Base-by-base conservation (phyloP, 2,113 vertebrate genomes). In the Rhadina sibilatrix region DNA sequence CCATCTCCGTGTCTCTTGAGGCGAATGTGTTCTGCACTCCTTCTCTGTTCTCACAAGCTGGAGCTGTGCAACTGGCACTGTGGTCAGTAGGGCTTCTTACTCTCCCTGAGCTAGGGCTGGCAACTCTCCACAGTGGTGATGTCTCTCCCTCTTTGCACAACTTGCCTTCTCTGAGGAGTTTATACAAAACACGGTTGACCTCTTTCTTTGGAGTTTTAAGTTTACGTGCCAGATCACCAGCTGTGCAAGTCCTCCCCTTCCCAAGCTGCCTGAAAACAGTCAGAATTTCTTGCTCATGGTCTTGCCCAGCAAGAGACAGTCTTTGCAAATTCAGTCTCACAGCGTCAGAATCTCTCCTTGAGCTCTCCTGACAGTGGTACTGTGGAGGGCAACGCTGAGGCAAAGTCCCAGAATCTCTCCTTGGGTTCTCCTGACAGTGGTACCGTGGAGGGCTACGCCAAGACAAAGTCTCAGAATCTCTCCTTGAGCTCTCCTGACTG, bases 161-260 rank as follows among this genome's bases (percentile, higher is more conserved):
- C 90, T 94, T 97, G 4, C 98, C 97, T 16, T 72, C 95, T 4
- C 5, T 69, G 13, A 93, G 91, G 30, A 99, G 98, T 16, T 95
- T 91, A 69, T 99, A 99, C 4, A 99, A 89, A 12, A 95, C 42
- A 7, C 93, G 96, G 89, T 99, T 99, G 91, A 99, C 88, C 6
- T 98, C 92, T 15, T 98, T 99, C 94, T 99, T 99, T 4, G 96
- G 97, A 22, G 95, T 63, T 22, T 50, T 82, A 7, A 99, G 97
- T 35, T 92, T 97, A 53, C 27, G 96, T 17, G 97, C 96, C 37
- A 99, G 97, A 1, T 88, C 63, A 72, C 65, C 97, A 5, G 98
- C 99, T 0, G 98, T 97, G n/a, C 97, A 38, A 4, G 90, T 87
- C 81, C 97, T 93, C 46, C 89, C 96, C 23, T 97, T 94, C 12